Evolutionary conservation across 2,888 invertebrate genomes (phyloP).

Genomic region (Harpalus rubripes): DNA sequence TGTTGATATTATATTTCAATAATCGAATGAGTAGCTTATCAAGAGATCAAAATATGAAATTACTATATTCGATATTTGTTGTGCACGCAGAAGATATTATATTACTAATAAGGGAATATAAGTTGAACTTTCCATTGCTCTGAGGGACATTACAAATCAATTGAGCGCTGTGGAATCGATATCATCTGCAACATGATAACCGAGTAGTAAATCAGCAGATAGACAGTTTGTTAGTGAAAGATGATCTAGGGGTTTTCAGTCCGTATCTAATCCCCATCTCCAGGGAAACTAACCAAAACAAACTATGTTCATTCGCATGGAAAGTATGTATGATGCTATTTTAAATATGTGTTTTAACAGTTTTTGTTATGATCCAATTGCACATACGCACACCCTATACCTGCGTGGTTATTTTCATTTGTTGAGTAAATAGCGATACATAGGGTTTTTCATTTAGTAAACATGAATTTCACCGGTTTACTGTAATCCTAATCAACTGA

Average conservation of each 20-base stretch:
- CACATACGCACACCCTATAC: neutral
- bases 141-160: neutral
- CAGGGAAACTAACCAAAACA: slow-evolving; percentile 1
- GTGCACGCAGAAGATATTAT: too few relatives aligned
- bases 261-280: neutral
- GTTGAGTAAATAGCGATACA: neutral
- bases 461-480: neutral
- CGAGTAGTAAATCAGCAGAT: neutral
- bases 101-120: too few relatives aligned
- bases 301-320: neutral
- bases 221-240: neutral
- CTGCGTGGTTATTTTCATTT: too few relatives aligned
- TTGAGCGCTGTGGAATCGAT: neutral
- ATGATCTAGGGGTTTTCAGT: slow-evolving; percentile 5
- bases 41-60: too few relatives aligned
- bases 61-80: too few relatives aligned
- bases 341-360: neutral
- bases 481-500: neutral
- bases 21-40: too few relatives aligned
- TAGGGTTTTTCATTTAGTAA: neutral
- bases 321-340: neutral
- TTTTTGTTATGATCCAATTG: neutral
- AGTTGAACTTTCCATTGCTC: neutral
- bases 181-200: neutral
- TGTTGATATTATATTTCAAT: too few relatives aligned